Percentiles rank a stretch among this genome's conserved stretches.
phyloP scores from a whole-genome alignment of 1,140 invertebrate genomes.

The Drosophila setifemur region DNA sequence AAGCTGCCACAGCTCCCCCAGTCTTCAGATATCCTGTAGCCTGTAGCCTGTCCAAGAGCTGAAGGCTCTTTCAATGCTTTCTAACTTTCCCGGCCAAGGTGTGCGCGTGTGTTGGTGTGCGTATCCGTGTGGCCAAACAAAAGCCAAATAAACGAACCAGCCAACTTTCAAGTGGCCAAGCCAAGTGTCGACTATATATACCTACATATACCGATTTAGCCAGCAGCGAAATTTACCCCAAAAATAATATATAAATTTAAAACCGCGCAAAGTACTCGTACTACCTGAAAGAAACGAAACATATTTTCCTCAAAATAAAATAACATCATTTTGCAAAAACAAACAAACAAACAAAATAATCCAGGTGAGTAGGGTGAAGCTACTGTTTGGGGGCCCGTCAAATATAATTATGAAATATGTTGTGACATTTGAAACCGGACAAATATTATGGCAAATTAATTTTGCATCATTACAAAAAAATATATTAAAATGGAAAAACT shows the following conservation, averaged over 20 bases:
- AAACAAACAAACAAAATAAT: not conserved
- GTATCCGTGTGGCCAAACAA: slow-evolving; percentile 27
- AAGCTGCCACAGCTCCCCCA: slow-evolving; percentile 46
- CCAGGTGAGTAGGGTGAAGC: not conserved
- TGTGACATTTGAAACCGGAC: not conserved
- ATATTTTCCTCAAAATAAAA: not conserved
- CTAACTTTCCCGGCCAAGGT: slow-evolving; percentile 48
- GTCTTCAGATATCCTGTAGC: not conserved
- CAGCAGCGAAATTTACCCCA: not conserved
- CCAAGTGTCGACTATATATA: not conserved
- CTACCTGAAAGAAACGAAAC: no score
- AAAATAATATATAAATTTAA: slow-evolving; percentile 3
- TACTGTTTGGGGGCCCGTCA: slow-evolving; percentile 4
- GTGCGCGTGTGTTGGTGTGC: slow-evolving; percentile 31
- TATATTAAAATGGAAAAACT: no score
- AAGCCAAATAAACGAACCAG: slow-evolving; percentile 13
- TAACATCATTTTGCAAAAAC: not conserved
- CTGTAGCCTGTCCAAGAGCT: not conserved
- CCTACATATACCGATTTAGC: not conserved
- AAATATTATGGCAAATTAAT: no score
- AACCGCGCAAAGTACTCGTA: no score
- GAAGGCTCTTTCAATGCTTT: slow-evolving; percentile 26
- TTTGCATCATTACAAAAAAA: no score
- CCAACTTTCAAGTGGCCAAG: slow-evolving; percentile 2
- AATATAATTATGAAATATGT: not conserved